Base-by-base conservation (phyloP, 2,113 vertebrate species). In the Oryzias curvinotus region DNA sequence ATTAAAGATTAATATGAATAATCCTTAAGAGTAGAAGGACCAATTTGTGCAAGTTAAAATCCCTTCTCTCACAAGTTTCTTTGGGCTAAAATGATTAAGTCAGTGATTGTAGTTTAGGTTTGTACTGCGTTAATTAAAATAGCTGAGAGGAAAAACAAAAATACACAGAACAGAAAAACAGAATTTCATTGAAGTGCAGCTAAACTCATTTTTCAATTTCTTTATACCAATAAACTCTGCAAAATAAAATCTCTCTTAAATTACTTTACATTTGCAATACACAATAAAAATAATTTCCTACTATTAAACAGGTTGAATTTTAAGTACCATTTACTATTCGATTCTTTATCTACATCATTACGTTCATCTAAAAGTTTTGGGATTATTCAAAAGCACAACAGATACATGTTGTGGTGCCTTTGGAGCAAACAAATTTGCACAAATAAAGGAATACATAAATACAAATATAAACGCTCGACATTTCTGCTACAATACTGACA, bases 401-500 rank as follows among this genome's bases (percentile, higher is more conserved):
- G 16, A 17, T 28, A 46, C 49, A 52, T 63, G 52, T 48, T 7
- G 1, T 46, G 56, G 57, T 60, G 68, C 12, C 53, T 72, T 58
- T 68, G 45, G 61, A 79, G 63, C 73, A 71, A 82, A 77, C 52
- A 30, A 42, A 83, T 88, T 95, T 85, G 80, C 70, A 70, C 66
- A 69, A 72, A 56, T 77, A 69, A 68, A 83, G 68, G 58, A 54
- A 88, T 90, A 85, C 90, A 91, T 90, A 91, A 93, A 91, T 92
- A 90, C 91, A 95, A 94, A 92, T 94, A 96, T 89, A 88, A 82
- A 85, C 78, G 43, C 71, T 10, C 85, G 77, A 87, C 61, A 81
- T 86, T 88, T 77, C 78, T 82, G 88, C 36, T 36, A 84, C 85
- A 71, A 92, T 93, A 92, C 90, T 94, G 94, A 95, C 87, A 93